A percentile compares a stretch with the other conserved stretches of the same genome.
Conservation (phyloP, 2,888 invertebrate species). For the Dasypolia templi region DNA sequence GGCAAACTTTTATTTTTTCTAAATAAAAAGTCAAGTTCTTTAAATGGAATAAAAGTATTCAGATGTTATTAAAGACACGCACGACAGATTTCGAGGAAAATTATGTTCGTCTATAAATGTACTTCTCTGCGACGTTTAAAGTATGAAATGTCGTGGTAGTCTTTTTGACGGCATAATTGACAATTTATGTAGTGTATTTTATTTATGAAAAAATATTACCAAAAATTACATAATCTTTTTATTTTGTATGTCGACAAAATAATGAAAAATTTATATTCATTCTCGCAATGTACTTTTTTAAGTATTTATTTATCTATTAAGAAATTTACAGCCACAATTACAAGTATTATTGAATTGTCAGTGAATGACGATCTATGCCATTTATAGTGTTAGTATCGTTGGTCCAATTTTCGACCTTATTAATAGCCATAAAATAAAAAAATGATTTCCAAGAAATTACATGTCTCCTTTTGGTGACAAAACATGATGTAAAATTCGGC, state of each 20-base stretch:
- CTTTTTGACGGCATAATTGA: background rate
- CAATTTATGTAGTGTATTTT: background rate
- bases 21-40: background rate
- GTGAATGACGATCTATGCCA: too few relatives aligned
- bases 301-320: too few relatives aligned
- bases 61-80: background rate
- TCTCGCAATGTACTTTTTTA: too few relatives aligned
- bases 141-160: background rate
- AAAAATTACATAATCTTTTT: too few relatives aligned
- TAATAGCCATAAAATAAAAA: background rate
- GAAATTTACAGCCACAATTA: too few relatives aligned
- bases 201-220: too few relatives aligned
- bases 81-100: background rate
- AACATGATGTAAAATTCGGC: background rate
- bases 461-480: constrained; percentile 1
- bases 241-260: too few relatives aligned
- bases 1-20: background rate
- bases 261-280: too few relatives aligned
- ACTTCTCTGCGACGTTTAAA: background rate
- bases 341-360: too few relatives aligned
- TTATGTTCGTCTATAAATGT: background rate
- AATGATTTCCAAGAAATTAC: background rate
- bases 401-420: background rate
- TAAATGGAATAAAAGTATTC: background rate
- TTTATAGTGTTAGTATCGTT: background rate